Base-by-base conservation (phyloP, 2,797 vertebrate species). In the Graptemys geographica region DNA sequence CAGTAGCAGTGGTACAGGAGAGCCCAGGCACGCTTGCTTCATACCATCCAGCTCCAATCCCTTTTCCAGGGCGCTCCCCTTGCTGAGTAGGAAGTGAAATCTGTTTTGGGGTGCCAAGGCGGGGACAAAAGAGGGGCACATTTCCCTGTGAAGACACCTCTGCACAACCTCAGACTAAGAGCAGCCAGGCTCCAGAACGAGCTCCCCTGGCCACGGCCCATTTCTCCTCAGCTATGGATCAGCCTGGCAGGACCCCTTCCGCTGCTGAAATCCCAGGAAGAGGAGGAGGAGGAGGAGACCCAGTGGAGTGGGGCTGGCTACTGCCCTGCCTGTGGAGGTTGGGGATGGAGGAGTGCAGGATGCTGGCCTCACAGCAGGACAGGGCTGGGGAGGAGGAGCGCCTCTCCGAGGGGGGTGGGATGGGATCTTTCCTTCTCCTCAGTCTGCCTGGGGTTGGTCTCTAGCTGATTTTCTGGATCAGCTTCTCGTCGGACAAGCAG, bases 401-500 rank as follows among this genome's bases (percentile, higher is more conserved):
- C 96, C 96, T 98, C 98, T 98, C 98, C 95, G 10, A 97, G 90
- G 97, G 96, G 97, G 97, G 94, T 93, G 92, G 96, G 97, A 76
- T 97, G 98, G 97, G 96, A 96, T 97, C 96, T 92, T 90, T 97
- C 96, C 97, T 98, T 98, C 98, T 98, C 97, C 97, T 97, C 97
- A 97, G 97, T 98, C 97, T 95, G 94, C 94, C 96, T 96, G 79
- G 9, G 89, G 91, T 91, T 81, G 92, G 97, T 94, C 97, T 97
- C 98, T 99, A 99, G 95, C 99, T 99, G 99, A 99, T 99, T 98
- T 99, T 99, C 98, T 99, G 99, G 97, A 99, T 99, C 98, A 99
- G 99, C 98, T 99, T 99, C 98, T 99, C 99, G 33, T 99, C 99
- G 8, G 99, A 99, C 96, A 99, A 99, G 98, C 99, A 99, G 98